These are phyloP conservation scores for Esox masquinongy DNA, from an alignment of 2,797 vertebrate species.

Conservation along the genomic window DNA sequence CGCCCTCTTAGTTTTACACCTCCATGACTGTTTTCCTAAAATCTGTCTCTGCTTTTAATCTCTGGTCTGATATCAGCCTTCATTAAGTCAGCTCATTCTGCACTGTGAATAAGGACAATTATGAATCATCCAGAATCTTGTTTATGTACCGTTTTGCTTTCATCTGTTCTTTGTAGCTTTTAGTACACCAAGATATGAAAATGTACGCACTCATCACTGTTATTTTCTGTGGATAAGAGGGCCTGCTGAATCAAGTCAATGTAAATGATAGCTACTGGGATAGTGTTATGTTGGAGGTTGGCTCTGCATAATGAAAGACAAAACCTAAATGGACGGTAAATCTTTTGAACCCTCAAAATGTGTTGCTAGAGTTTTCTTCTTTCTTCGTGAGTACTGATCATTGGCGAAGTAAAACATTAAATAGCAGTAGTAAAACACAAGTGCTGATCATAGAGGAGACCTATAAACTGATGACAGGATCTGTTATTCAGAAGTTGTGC, in stretches of 20 bases:
- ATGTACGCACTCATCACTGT: too few relatives aligned
- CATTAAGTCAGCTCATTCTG: not conserved
- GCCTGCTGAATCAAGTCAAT: too few relatives aligned
- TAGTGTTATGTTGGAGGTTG: not conserved
- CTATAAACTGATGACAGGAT: not conserved
- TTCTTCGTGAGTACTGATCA: not conserved
- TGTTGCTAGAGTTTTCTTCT: not conserved
- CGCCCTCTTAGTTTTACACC: not conserved
- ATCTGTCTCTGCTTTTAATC: not conserved
- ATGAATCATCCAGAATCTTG: not conserved
- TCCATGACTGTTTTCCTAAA: not conserved
- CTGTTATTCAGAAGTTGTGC: not conserved
- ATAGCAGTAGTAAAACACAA: not conserved
- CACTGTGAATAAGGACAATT: not conserved
- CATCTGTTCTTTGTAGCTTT: not conserved
- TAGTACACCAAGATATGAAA: not conserved
- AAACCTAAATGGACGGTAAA: not conserved
- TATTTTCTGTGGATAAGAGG: too few relatives aligned
- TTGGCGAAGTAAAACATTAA: not conserved
- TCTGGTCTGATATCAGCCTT: not conserved
- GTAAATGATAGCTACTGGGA: too few relatives aligned
- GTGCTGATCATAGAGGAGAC: not conserved
- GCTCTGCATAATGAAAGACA: not conserved
- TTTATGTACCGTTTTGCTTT: not conserved
- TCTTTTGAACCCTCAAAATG: not conserved